Evolutionary conservation across 92 coral and sea anemone species (phyloP).

Genomic region (Bergia sp.): DNA sequence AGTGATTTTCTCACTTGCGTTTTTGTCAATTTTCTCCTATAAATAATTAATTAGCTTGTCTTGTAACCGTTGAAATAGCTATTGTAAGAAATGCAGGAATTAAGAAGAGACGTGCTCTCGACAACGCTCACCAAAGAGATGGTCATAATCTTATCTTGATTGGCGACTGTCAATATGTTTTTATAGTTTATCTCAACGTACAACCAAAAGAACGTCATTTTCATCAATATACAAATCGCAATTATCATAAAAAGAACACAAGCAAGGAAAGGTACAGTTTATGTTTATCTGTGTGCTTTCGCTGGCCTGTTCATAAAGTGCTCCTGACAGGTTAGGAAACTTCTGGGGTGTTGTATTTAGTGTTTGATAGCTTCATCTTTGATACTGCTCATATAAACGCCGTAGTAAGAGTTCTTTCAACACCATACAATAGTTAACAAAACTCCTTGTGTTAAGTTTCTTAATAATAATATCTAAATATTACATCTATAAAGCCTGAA

Average conservation of each 20-base stretch:
- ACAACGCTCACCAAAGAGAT: background rate
- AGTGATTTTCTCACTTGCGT: background rate
- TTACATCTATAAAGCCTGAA: no score
- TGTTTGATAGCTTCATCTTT: background rate
- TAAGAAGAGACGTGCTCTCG: background rate
- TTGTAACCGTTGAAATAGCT: background rate
- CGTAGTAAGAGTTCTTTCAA: no score
- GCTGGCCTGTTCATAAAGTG: background rate
- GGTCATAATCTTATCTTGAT: background rate
- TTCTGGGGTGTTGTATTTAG: background rate
- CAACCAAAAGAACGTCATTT: background rate
- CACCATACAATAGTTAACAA: no score
- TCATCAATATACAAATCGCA: background rate
- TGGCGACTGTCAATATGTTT: background rate
- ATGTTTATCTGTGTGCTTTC: background rate
- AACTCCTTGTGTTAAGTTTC: no score
- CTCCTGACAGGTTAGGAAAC: background rate
- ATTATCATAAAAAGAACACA: background rate
- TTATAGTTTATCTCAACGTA: background rate
- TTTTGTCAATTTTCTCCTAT: background rate
- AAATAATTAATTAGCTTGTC: background rate
- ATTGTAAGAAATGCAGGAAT: background rate
- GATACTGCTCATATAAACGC: background rate
- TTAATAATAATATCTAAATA: no score
- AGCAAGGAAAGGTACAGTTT: conserved; percentile 3